Evolutionary conservation across 1,140 invertebrate species (phyloP).

Genomic region (Drosophila nasuta): DNA sequence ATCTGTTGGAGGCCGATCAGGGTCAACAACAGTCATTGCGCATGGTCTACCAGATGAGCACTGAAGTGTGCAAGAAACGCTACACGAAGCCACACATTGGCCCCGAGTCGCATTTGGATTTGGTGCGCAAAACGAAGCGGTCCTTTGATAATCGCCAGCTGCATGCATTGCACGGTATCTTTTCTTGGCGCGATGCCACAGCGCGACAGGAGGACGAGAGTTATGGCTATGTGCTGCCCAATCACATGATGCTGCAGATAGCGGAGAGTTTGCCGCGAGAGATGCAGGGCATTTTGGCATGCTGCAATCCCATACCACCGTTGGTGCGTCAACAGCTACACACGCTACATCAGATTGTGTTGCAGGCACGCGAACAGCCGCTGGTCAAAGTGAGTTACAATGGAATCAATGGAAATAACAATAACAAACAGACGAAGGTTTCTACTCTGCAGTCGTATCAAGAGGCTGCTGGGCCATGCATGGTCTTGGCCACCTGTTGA

Average conservation of each 20-base stretch:
- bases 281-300: constrained; percentile 96
- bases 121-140: constrained; percentile 92
- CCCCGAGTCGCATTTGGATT: constrained; percentile 90
- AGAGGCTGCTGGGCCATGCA: constrained; percentile 1
- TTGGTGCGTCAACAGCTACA: constrained; percentile 92
- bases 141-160: constrained; percentile 95
- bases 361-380: constrained; percentile 90
- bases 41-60: constrained; percentile 90
- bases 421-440: constrained; percentile 2
- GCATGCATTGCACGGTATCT: constrained; percentile 92
- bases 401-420: constrained; percentile 8
- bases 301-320: constrained; percentile 96
- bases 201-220: constrained; percentile 97
- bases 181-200: constrained; percentile 94
- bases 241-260: constrained; percentile 97
- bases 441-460: not conserved
- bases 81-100: constrained; percentile 93
- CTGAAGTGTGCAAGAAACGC: constrained; percentile 89
- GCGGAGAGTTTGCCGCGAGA: constrained; percentile 96
- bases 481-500: constrained; percentile 18
- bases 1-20: constrained; percentile 90
- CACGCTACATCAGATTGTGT: constrained; percentile 91
- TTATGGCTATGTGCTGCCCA: constrained; percentile 95
- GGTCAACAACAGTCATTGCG: constrained; percentile 89
- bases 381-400: constrained; percentile 87